phyloP scores from a whole-genome alignment of 2,797 vertebrate genomes.

The Diceros bicornis region DNA sequence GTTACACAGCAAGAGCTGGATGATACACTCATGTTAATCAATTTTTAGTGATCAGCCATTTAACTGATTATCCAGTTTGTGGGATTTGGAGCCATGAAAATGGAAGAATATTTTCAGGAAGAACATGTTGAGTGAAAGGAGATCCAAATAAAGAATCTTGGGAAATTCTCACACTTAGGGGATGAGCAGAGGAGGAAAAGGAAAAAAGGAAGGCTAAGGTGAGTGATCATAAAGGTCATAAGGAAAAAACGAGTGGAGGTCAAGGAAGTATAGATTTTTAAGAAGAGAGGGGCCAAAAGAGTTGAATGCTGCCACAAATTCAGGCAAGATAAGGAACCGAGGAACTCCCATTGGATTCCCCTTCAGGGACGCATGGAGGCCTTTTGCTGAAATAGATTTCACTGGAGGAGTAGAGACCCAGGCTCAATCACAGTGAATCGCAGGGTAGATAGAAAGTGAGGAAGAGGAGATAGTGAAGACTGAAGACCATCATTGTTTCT shows the following conservation, averaged over 20 bases:
- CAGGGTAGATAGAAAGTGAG: background rate
- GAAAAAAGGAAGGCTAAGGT: no score
- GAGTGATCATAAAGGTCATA: background rate
- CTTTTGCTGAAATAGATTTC: background rate
- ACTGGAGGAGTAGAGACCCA: no score
- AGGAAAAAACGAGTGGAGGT: background rate
- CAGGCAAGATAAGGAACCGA: background rate
- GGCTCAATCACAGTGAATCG: no score
- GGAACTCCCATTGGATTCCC: accelerated
- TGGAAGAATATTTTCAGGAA: background rate
- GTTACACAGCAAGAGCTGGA: background rate
- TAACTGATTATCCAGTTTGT: background rate
- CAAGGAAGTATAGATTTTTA: background rate
- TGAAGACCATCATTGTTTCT: no score
- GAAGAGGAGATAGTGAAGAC: background rate
- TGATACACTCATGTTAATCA: background rate
- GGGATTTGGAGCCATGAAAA: background rate
- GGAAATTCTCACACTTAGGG: background rate
- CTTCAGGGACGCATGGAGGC: background rate
- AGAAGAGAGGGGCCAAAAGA: background rate
- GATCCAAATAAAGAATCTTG: background rate
- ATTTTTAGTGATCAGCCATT: background rate
- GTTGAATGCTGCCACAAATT: background rate
- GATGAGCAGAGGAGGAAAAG: background rate
- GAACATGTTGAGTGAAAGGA: background rate